Percentiles rank a stretch among this genome's conserved stretches.
Conservation (phyloP, 2,888 invertebrate genomes). For the Parnassius apollo region DNA sequence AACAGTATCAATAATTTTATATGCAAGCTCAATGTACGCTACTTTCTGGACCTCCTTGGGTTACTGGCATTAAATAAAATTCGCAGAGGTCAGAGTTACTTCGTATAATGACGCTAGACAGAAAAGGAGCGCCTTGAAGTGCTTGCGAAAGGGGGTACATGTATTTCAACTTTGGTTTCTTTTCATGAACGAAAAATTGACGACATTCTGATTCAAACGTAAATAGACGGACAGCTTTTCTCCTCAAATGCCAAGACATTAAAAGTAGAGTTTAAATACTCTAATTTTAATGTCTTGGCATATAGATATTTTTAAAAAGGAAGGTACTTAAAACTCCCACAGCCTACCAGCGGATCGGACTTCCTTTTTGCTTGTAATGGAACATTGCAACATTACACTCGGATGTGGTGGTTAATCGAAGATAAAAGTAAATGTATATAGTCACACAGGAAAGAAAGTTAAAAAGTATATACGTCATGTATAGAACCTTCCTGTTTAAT, state of each 20-base stretch:
- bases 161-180: slow-evolving; percentile 4
- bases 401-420: too few relatives aligned
- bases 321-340: too few relatives aligned
- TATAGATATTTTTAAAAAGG: too few relatives aligned
- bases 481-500: too few relatives aligned
- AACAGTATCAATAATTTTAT: neutral
- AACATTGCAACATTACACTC: too few relatives aligned
- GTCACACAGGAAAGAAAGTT: too few relatives aligned
- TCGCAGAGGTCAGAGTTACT: slow-evolving; percentile 45
- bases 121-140: slow-evolving; percentile 12
- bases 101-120: slow-evolving; percentile 31
- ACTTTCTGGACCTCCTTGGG: slow-evolving; percentile 34
- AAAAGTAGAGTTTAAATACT: too few relatives aligned
- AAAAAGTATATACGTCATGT: too few relatives aligned
- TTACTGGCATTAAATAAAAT: slow-evolving; percentile 43
- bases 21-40: slow-evolving; percentile 4
- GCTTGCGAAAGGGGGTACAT: slow-evolving; percentile 1
- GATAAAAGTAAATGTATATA: too few relatives aligned
- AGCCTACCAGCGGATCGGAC: too few relatives aligned
- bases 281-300: too few relatives aligned
- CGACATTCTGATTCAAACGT: neutral
- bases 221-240: neutral
- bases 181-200: slow-evolving; percentile 11
- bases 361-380: too few relatives aligned
- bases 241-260: neutral